A percentile compares a stretch with the other conserved stretches of the same genome.
phyloP scores from a whole-genome alignment of 2,113 vertebrate genomes.

The Corythaixoides concolor region DNA sequence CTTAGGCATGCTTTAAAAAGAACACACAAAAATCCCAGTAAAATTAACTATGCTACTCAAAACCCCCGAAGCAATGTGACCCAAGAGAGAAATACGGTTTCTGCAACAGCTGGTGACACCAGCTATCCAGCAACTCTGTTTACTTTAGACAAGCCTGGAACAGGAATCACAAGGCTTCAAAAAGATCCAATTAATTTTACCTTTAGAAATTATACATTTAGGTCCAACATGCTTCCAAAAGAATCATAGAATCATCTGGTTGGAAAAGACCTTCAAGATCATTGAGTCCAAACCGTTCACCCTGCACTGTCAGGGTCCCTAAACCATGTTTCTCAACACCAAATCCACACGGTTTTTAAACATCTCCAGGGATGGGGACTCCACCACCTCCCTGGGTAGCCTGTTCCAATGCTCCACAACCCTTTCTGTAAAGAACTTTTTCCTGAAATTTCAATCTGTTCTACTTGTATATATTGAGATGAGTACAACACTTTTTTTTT shows the following conservation, averaged over 20 bases:
- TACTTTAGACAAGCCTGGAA: neutral
- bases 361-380: no score
- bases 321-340: no score
- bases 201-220: neutral
- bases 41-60: neutral
- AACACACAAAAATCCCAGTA: neutral
- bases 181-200: neutral
- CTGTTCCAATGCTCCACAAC: no score
- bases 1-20: neutral
- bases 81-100: neutral
- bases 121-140: neutral
- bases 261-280: no score
- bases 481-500: neutral
- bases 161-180: neutral
- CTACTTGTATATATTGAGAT: neutral
- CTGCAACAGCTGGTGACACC: neutral
- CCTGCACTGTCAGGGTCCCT: no score
- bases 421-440: no score
- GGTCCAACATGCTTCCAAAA: neutral
- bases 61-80: rapidly evolving
- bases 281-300: no score
- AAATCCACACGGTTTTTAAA: no score
- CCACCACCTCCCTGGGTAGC: no score
- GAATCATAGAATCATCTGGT: no score
- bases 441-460: neutral